A percentile compares a stretch with the other conserved stretches of the same genome.
These are phyloP conservation scores for Xiphias gladius DNA, from an alignment of 2,113 vertebrate species.

Conservation along the genomic window DNA sequence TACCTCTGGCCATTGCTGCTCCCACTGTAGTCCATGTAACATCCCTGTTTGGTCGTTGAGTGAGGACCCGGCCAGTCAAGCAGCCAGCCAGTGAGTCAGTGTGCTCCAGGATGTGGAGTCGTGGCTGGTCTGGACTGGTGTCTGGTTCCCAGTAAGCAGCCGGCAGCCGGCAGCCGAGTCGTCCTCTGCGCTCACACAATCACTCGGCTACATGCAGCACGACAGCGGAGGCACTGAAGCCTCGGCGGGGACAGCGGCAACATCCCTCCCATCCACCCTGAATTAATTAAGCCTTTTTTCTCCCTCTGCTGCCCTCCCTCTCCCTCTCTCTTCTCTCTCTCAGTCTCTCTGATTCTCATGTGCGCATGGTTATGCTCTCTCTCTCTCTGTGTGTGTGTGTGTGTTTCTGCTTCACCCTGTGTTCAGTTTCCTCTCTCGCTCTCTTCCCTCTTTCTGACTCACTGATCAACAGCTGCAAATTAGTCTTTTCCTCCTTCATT, in stretches of 20 bases:
- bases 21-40: slow-evolving; percentile 26
- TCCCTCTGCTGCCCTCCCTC: slow-evolving; percentile 24
- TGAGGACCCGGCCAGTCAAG: background rate
- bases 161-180: slow-evolving; percentile 29
- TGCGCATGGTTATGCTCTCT: slow-evolving; percentile 2
- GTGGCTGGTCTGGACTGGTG: slow-evolving; percentile 21
- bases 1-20: slow-evolving; percentile 72
- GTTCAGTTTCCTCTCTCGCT: slow-evolving; percentile 51
- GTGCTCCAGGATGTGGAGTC: slow-evolving; percentile 20
- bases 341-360: slow-evolving; percentile 20
- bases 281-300: slow-evolving; percentile 78
- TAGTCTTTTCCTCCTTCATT: slow-evolving; percentile 9
- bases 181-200: slow-evolving; percentile 49
- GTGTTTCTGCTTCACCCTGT: slow-evolving; percentile 37
- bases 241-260: slow-evolving; percentile 63
- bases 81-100: background rate
- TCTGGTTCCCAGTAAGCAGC: slow-evolving; percentile 46
- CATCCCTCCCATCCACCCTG: slow-evolving; percentile 79
- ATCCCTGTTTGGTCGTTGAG: slow-evolving; percentile 7
- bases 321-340: slow-evolving; percentile 10
- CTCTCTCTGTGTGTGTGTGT: slow-evolving; percentile 9
- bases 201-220: slow-evolving; percentile 65
- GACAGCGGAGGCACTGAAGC: slow-evolving; percentile 62
- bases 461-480: slow-evolving; percentile 43
- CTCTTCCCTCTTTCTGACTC: slow-evolving; percentile 42